Conservation (phyloP, 2,113 vertebrate genomes). For the Varanus salvator region DNA sequence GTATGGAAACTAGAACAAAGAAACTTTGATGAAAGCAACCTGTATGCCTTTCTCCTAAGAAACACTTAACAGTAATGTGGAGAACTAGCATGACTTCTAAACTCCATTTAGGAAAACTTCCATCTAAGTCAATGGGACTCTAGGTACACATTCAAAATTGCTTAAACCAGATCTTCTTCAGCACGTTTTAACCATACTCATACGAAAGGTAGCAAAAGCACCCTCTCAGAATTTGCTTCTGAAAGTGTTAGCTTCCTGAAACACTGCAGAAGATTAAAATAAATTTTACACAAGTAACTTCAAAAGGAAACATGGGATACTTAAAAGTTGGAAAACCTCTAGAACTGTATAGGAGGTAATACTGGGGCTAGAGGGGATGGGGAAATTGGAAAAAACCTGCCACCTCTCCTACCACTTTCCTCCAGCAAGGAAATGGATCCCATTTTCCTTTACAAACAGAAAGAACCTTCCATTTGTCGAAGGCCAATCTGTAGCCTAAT, state of each 20-base stretch:
- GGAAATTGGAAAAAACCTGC: not conserved
- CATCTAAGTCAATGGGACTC: not conserved
- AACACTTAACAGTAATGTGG: constrained; percentile 31
- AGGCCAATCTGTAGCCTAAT: no score
- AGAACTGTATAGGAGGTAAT: constrained; percentile 21
- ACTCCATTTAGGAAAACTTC: not conserved
- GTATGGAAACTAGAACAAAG: not conserved
- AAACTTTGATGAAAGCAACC: not conserved
- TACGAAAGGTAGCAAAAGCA: not conserved
- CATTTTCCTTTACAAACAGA: no score
- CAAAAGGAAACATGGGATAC: not conserved
- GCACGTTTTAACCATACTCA: not conserved
- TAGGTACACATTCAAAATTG: not conserved
- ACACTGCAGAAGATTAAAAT: not conserved
- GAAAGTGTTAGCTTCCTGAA: not conserved
- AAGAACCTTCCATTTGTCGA: no score
- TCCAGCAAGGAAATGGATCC: not conserved
- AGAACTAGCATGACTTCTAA: constrained; percentile 24
- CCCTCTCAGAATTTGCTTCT: not conserved
- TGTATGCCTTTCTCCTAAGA: not conserved
- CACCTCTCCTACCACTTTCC: not conserved
- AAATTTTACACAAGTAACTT: not conserved
- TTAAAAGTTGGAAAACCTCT: constrained; percentile 33
- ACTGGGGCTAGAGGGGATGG: not conserved
- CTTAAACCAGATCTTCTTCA: not conserved